A percentile compares a stretch with the other conserved stretches of the same genome.
These are phyloP conservation scores for Euglossa dilemma DNA, from an alignment of 1,140 invertebrate genomes.

Conservation along the genomic window DNA sequence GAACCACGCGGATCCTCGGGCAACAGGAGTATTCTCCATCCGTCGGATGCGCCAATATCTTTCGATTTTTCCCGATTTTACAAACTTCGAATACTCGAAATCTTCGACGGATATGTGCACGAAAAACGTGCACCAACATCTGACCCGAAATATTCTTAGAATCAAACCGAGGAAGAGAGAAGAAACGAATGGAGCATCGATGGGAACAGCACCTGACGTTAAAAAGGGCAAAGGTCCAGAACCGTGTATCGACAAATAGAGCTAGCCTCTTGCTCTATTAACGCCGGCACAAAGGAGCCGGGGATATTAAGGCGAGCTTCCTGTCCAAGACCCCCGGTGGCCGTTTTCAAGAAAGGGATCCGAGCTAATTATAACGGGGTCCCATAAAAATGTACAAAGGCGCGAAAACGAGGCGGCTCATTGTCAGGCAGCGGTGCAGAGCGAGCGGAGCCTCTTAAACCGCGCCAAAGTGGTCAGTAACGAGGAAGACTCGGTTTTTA, in stretches of 20 bases:
- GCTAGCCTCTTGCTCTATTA: slow-evolving; percentile 34
- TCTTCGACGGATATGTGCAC: too few species aligned
- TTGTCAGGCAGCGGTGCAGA: slow-evolving; percentile 42
- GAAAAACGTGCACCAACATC: too few species aligned
- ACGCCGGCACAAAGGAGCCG: slow-evolving; percentile 5
- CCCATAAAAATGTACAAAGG: slow-evolving; percentile 56
- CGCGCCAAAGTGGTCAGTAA: slow-evolving; percentile 66
- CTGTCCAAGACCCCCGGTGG: neutral
- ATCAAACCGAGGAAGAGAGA: neutral
- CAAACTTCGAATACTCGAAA: too few species aligned
- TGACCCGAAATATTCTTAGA: neutral
- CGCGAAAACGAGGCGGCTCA: slow-evolving; percentile 30
- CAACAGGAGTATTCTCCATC: neutral
- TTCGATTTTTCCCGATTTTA: neutral
- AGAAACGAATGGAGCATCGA: neutral
- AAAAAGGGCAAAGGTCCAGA: neutral
- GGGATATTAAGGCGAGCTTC: slow-evolving; percentile 26
- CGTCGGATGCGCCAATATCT: too few species aligned
- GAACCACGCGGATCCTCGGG: neutral
- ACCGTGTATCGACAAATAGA: neutral
- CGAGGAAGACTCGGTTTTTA: slow-evolving; percentile 55
- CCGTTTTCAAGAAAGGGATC: slow-evolving; percentile 26
- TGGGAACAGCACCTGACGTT: neutral
- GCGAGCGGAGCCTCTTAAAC: slow-evolving; percentile 65
- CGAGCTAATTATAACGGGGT: slow-evolving; percentile 41